These are phyloP conservation scores for Limnephilus rhombicus DNA, from an alignment of 2,888 invertebrate genomes.

Conservation along the genomic window DNA sequence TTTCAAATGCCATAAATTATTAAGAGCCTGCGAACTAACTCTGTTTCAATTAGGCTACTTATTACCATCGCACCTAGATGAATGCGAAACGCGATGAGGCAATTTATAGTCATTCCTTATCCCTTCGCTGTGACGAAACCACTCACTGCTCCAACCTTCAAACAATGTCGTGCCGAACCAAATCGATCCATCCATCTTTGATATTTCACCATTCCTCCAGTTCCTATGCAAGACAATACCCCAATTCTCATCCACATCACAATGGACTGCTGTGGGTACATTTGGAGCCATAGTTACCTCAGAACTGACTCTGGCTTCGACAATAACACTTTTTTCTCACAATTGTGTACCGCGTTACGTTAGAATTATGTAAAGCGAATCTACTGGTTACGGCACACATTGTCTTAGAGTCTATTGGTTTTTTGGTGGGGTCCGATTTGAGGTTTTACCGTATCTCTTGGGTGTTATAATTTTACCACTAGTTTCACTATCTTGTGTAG, in stretches of 20 bases:
- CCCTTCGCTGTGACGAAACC: neutral
- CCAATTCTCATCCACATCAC: slow-evolving; percentile 18
- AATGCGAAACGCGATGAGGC: neutral
- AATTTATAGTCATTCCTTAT: neutral
- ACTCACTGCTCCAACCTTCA: neutral
- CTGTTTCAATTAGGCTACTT: neutral
- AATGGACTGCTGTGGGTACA: neutral
- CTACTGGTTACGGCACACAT: slow-evolving; percentile 24
- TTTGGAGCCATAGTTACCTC: slow-evolving; percentile 12
- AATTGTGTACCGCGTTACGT: slow-evolving; percentile 26
- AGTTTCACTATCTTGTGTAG: neutral
- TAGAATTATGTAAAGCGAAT: slow-evolving; percentile 20
- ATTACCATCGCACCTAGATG: neutral
- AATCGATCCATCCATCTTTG: neutral
- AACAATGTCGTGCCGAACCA: neutral
- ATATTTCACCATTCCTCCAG: neutral
- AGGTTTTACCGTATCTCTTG: neutral
- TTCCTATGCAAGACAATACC: neutral
- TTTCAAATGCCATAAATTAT: too few species aligned
- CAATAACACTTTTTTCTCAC: slow-evolving; percentile 23
- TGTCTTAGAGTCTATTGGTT: neutral
- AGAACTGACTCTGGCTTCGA: slow-evolving; percentile 4
- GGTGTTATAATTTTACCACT: neutral
- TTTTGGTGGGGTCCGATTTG: neutral
- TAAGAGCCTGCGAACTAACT: neutral